Evolutionary conservation across 2,888 invertebrate species (phyloP).

Genomic region (Baronia brevicornis): DNA sequence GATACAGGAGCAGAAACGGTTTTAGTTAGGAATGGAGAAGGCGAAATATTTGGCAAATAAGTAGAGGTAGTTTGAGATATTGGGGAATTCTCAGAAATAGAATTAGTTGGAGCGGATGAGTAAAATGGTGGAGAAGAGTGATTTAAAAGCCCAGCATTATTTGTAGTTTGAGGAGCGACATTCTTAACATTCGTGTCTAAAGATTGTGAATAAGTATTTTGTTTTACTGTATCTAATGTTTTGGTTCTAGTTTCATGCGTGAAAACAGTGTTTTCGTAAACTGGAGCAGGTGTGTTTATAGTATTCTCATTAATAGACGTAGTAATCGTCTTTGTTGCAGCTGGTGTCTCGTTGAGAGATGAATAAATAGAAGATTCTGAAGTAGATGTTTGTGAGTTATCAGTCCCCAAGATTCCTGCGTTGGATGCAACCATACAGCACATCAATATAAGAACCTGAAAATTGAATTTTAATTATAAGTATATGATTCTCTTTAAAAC

Average conservation of each 20-base stretch:
- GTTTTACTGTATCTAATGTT: conserved; percentile 22
- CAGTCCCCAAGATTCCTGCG: conserved; percentile 25
- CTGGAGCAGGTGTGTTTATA: conserved; percentile 20
- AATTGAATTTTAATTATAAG: too few relatives aligned
- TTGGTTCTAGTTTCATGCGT: conserved; percentile 26
- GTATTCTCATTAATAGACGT: too few relatives aligned
- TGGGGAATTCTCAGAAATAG: too few relatives aligned
- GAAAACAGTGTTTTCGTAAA: conserved; percentile 25
- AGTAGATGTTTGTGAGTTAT: conserved; percentile 25
- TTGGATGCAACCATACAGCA: conserved; percentile 25
- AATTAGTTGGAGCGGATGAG: too few relatives aligned
- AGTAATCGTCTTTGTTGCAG: conserved; percentile 18
- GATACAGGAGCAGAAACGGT: too few relatives aligned
- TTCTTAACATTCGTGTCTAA: conserved; percentile 25
- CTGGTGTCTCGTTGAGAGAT: conserved; percentile 17
- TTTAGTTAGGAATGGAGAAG: too few relatives aligned
- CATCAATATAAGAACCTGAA: conserved; percentile 32
- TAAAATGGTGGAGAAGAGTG: conserved; percentile 23
- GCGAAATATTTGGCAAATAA: too few relatives aligned
- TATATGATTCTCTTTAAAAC: too few relatives aligned
- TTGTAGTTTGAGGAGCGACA: conserved; percentile 20
- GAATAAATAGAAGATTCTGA: conserved; percentile 24
- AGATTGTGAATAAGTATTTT: conserved; percentile 23
- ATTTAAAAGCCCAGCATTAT: conserved; percentile 15
- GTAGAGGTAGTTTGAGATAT: too few relatives aligned